Percentiles rank a stretch among this genome's conserved stretches.
Evolutionary conservation across 1,140 invertebrate genomes (phyloP).

Genomic region (Colletes gigas): DNA sequence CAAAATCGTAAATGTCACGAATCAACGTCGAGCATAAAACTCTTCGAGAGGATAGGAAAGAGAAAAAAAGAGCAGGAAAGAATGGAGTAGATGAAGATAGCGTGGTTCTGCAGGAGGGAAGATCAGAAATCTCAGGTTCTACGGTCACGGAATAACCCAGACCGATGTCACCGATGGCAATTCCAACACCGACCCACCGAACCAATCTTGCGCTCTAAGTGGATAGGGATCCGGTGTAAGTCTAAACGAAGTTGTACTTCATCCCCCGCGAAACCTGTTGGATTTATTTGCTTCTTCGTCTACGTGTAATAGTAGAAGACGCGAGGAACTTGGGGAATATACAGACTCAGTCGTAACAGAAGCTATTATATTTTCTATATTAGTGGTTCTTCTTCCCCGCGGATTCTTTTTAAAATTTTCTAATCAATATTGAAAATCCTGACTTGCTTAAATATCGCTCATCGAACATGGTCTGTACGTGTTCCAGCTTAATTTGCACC

Average conservation of each 20-base stretch:
- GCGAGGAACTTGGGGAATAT: not conserved
- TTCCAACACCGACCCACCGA: not conserved
- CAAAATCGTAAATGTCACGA: constrained; percentile 33
- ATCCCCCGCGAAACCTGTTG: not conserved
- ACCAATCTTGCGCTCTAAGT: constrained; percentile 30
- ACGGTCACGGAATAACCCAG: constrained; percentile 6
- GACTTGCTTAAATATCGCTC: too few species aligned
- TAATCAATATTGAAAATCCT: too few species aligned
- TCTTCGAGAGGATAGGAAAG: not conserved
- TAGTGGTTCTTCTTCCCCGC: too few species aligned
- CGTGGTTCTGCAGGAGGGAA: not conserved
- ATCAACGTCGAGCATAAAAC: constrained; percentile 13
- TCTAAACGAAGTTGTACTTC: not conserved
- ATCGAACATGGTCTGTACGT: too few species aligned
- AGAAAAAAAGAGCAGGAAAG: not conserved
- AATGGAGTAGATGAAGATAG: constrained; percentile 4
- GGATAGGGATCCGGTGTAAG: not conserved
- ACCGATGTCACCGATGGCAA: not conserved
- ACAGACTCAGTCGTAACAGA: too few species aligned
- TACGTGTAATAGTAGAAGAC: not conserved
- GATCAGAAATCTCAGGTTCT: constrained; percentile 26
- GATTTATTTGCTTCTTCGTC: not conserved
- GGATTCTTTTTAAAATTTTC: too few species aligned
- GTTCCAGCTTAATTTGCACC: not conserved
- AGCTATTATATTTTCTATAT: too few species aligned